Base-by-base conservation (phyloP, 1,140 invertebrate species). In the Phocides pigmalion region DNA sequence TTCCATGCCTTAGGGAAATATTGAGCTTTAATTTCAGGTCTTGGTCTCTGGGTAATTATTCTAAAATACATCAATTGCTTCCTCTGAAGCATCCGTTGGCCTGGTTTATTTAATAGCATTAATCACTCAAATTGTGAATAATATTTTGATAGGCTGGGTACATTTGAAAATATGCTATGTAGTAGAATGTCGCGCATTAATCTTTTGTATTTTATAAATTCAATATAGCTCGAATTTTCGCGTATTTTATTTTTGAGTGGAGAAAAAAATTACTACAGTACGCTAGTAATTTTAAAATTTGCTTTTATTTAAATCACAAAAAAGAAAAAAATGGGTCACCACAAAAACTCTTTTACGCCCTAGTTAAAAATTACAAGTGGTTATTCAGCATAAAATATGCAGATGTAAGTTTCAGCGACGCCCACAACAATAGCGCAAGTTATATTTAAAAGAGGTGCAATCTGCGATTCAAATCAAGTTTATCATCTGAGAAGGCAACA, bases 401-500 rank as follows among this genome's bases (percentile, higher is more conserved):
- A 58, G 42, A 49, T 53, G 49, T 63, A 63, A 51, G 49, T 63
- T 63, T 44, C 19, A 62, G 61, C 28, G 17, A 14, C 39, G 53
- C n/a, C 41, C 20, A 41, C 22, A 53, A 64, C 41, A 65, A 65
- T 59, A 59, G 54, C 56, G 6, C 20, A 58, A 56, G 58, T 67
- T 67, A 59, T 67, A 47, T 62, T 74, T 78, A 72, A 72, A 72
- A 74, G 69, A 74, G 76, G 53, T 83, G 70, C 76, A 88, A 90
- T 90, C 85, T 90, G 83, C 74, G 84, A 87, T 87, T 85, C 81
- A 90, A 90, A 90, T 88, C 80, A 83, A 90, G 77, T 90, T 90
- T 85, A 88, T 87, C 84, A 88, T 90, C 77, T 73, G 81, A 75
- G 83, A 83, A 86, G 84, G 84, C 82, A 87, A 89, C 84, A 87